These are phyloP conservation scores for Apeira syringaria DNA, from an alignment of 2,888 invertebrate species.

Conservation along the genomic window DNA sequence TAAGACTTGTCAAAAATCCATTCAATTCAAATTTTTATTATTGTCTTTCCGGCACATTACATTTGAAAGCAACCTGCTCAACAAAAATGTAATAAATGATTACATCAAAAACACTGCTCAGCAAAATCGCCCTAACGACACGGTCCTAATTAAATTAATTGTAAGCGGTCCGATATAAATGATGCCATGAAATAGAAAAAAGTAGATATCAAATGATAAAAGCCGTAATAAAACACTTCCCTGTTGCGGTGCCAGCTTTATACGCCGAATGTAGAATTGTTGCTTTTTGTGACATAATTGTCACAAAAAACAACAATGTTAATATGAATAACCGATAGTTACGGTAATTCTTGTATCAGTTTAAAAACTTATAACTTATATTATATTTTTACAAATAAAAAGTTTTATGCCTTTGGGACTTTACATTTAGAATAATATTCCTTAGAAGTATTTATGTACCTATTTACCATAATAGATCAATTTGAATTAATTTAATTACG, in stretches of 20 bases:
- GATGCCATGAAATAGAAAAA: conserved; percentile 66
- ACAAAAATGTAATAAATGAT: conserved; percentile 55
- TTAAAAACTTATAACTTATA: too few species aligned
- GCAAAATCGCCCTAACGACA: conserved; percentile 60
- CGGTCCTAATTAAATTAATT: conserved; percentile 80
- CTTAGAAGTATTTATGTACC: too few species aligned
- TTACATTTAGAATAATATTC: too few species aligned
- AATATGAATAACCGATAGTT: too few species aligned
- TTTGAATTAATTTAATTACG: too few species aligned
- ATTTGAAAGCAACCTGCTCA: conserved; percentile 44
- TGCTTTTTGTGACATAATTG: background rate
- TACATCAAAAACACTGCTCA: conserved; percentile 57
- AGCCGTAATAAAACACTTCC: conserved; percentile 80
- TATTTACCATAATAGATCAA: too few species aligned
- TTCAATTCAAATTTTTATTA: conserved; percentile 20
- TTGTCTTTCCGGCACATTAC: conserved; percentile 40
- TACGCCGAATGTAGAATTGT: conserved; percentile 22
- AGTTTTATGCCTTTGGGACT: too few species aligned
- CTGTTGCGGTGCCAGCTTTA: conserved; percentile 44
- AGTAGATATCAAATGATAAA: conserved; percentile 74
- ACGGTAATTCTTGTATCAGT: too few species aligned
- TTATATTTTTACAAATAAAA: too few species aligned
- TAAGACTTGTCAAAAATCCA: conserved; percentile 3
- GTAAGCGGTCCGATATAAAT: conserved; percentile 75
- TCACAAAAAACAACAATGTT: too few species aligned